Conservation (phyloP, 2,888 invertebrate genomes). For the Galerucella nymphaeae region DNA sequence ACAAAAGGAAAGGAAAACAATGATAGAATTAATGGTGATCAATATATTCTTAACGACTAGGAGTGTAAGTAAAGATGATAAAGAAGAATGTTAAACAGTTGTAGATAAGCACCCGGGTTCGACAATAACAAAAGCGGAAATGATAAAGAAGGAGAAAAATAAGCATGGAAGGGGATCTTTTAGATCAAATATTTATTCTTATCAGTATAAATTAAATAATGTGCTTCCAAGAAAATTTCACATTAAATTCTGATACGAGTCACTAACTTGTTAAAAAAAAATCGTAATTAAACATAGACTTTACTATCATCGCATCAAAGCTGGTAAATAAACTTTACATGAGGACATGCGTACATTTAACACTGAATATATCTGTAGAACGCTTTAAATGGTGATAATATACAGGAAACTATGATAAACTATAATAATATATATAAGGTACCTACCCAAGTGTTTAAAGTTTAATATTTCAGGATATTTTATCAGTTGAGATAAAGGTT, state of each 20-base stretch:
- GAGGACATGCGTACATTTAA: not conserved
- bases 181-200: not conserved
- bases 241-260: constrained; percentile 7
- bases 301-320: constrained; percentile 5
- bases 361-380: constrained; percentile 14
- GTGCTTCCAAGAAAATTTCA: constrained; percentile 8
- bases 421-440: not conserved
- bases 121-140: too few species aligned
- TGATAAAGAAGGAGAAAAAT: too few species aligned
- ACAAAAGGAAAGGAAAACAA: too few species aligned
- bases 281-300: constrained; percentile 12
- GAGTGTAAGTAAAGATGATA: too few species aligned
- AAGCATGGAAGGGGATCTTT: too few species aligned
- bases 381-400: constrained; percentile 11
- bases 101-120: too few species aligned
- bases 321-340: constrained; percentile 5
- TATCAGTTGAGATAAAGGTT: not conserved
- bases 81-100: too few species aligned
- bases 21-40: not conserved
- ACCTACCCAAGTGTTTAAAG: not conserved
- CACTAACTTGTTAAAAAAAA: constrained; percentile 9
- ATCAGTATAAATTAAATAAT: not conserved
- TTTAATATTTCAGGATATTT: not conserved
- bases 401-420: constrained; percentile 3
- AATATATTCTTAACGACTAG: too few species aligned